A percentile compares a stretch with the other conserved stretches of the same genome.
phyloP scores from a whole-genome alignment of 2,797 vertebrate species.

The Aldrovandia affinis region DNA sequence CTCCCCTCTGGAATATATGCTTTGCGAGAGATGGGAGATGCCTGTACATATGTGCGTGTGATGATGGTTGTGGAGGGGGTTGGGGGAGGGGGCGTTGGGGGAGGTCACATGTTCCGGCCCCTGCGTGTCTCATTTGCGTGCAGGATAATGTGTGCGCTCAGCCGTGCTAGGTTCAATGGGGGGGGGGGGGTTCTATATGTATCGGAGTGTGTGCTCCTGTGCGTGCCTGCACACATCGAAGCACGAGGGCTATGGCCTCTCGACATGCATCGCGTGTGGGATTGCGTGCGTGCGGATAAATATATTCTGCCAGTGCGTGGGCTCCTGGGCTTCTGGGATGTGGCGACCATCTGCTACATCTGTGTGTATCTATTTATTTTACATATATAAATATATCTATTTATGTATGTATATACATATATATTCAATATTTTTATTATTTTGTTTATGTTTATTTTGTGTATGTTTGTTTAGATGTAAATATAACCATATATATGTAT shows the following conservation, averaged over 20 bases:
- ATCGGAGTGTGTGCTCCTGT: neutral
- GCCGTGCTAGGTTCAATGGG: neutral
- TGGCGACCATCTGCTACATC: neutral
- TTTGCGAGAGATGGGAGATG: too few relatives aligned
- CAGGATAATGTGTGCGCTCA: neutral
- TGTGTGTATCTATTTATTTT: neutral
- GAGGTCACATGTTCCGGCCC: neutral
- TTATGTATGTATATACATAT: neutral
- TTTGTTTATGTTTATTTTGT: too few relatives aligned
- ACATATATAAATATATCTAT: neutral
- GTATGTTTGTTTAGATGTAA: too few relatives aligned
- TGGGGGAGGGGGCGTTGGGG: neutral
- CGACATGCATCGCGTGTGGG: neutral
- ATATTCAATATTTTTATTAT: neutral
- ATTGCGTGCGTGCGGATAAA: neutral
- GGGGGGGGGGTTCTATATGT: neutral
- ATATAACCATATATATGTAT: too few relatives aligned
- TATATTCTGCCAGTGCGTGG: neutral
- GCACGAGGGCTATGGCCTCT: neutral
- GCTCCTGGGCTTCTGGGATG: neutral
- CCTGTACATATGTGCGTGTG: too few relatives aligned
- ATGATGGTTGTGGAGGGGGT: too few relatives aligned
- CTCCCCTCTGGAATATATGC: conserved; percentile 20
- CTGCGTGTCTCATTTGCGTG: neutral
- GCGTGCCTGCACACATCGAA: neutral